These are phyloP conservation scores for Aspidiotus destructor DNA, from an alignment of 2,888 invertebrate genomes.

Conservation along the genomic window DNA sequence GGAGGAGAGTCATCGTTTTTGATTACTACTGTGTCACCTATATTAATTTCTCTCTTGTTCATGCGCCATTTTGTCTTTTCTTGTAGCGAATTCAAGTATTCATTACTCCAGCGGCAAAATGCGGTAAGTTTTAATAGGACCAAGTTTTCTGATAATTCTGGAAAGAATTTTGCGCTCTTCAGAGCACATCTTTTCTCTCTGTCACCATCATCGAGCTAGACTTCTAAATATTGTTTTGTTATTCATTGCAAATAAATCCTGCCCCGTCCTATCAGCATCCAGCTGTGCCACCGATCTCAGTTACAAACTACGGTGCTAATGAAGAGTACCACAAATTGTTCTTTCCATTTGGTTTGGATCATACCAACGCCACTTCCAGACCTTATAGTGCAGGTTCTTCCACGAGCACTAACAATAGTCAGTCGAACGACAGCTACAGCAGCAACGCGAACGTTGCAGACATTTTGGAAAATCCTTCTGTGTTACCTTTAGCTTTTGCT, in stretches of 20 bases:
- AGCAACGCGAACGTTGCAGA: neutral
- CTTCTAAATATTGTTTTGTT: neutral
- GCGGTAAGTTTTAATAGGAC: constrained; percentile 31
- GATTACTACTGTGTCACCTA: too few species aligned
- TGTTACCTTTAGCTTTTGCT: too few species aligned
- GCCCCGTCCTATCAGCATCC: too few species aligned
- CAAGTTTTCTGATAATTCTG: neutral
- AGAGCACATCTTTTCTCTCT: neutral
- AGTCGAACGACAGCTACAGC: neutral
- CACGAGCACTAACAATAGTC: neutral
- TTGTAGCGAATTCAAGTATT: too few species aligned
- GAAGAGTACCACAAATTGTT: neutral
- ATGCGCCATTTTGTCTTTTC: too few species aligned
- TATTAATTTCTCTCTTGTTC: too few species aligned
- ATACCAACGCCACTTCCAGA: neutral
- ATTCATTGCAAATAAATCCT: neutral
- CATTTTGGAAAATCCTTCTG: too few species aligned
- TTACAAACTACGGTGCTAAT: neutral
- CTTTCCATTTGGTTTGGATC: neutral
- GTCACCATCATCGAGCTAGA: too few species aligned
- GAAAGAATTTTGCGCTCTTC: neutral
- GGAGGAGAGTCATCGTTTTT: too few species aligned
- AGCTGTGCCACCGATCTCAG: neutral
- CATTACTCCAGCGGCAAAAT: constrained; percentile 35
- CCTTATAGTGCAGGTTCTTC: neutral